Percentiles rank a stretch among this genome's conserved stretches.
Evolutionary conservation across 1,140 invertebrate species (phyloP).

Genomic region (Globodera ellingtonae): DNA sequence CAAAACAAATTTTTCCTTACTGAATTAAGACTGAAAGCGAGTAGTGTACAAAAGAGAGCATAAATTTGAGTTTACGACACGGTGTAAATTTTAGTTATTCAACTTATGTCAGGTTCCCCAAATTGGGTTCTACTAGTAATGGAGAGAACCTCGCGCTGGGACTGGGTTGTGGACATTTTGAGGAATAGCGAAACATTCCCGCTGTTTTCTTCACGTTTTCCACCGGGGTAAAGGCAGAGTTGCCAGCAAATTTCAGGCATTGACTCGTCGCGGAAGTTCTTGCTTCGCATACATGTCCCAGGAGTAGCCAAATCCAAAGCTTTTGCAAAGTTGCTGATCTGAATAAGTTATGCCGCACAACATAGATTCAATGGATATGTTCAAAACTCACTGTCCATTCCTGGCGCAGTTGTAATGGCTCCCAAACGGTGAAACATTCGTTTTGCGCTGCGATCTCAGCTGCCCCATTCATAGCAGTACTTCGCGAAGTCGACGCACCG

Average conservation of each 20-base stretch:
- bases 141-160: conserved; percentile 50
- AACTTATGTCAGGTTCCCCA: too few species aligned
- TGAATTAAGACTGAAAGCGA: conserved; percentile 1
- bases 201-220: conserved; percentile 62
- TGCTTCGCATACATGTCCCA: conserved; percentile 61
- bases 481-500: conserved; percentile 23
- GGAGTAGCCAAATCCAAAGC: conserved; percentile 60
- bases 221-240: conserved; percentile 62
- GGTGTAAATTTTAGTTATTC: too few species aligned
- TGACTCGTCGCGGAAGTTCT: conserved; percentile 50
- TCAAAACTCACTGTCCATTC: conserved; percentile 58
- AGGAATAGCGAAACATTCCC: conserved; percentile 64
- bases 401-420: conserved; percentile 55
- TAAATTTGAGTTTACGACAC: too few species aligned
- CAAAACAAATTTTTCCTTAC: background rate
- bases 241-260: conserved; percentile 64
- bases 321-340: conserved; percentile 59
- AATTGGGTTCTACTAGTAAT: too few species aligned
- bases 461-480: background rate
- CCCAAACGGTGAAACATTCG: conserved; percentile 57
- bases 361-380: background rate
- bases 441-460: conserved; percentile 15
- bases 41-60: background rate
- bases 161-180: conserved; percentile 63
- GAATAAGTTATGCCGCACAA: conserved; percentile 23